phyloP scores from a whole-genome alignment of 1,140 invertebrate genomes.

The Drosophila nebulosa region DNA sequence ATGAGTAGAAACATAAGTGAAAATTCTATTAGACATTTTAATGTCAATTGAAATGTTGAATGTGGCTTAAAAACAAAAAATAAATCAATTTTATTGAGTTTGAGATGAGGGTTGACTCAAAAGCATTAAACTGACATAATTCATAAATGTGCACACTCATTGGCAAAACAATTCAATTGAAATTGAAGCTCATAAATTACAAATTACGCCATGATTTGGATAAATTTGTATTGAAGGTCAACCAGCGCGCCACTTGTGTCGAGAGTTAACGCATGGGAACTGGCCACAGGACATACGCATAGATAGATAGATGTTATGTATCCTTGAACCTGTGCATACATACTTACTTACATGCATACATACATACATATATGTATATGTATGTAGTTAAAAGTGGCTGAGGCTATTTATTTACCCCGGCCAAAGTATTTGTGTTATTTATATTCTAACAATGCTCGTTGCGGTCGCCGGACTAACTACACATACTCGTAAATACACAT shows the following conservation, averaged over 20 bases:
- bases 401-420: slow-evolving; percentile 14
- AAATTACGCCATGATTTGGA: slow-evolving; percentile 22
- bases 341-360: background rate
- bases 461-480: background rate
- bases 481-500: background rate
- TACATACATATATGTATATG: too few species aligned
- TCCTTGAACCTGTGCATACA: slow-evolving; percentile 37
- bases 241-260: background rate
- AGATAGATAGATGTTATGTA: background rate
- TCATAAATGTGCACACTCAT: background rate
- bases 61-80: too few species aligned
- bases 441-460: background rate
- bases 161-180: slow-evolving; percentile 35
- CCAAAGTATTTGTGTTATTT: slow-evolving; percentile 6
- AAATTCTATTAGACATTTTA: background rate
- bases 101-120: too few species aligned
- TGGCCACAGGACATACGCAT: slow-evolving; percentile 7
- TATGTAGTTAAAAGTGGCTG: slow-evolving; percentile 24
- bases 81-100: too few species aligned
- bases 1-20: background rate
- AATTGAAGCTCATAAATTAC: slow-evolving; percentile 40
- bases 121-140: too few species aligned
- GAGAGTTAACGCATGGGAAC: slow-evolving; percentile 23
- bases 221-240: slow-evolving; percentile 1
- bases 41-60: background rate